Base-by-base conservation (phyloP, 2,888 invertebrate species). In the Thyatira batis region DNA sequence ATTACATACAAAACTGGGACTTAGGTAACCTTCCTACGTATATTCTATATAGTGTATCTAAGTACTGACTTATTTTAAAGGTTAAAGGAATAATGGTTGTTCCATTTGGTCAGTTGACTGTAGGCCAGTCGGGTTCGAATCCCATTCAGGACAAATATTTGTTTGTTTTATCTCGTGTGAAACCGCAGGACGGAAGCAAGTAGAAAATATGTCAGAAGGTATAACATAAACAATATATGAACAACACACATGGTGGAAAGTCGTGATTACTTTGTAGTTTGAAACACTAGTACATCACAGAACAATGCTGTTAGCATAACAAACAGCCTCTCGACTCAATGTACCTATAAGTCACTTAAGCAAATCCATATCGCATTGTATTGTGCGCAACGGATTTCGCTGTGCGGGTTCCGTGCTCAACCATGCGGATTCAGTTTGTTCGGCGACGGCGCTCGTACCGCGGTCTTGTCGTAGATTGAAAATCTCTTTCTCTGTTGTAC, bases 161-260 rank as follows among this genome's bases (percentile, higher is more conserved):
- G n/a, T n/a, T n/a, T n/a, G n/a, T n/a, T n/a, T n/a, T n/a, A n/a
- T n/a, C n/a, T n/a, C n/a, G n/a, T n/a, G n/a, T n/a, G n/a, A n/a
- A n/a, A n/a, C n/a, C n/a, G n/a, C n/a, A n/a, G n/a, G n/a, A n/a
- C n/a, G n/a, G n/a, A n/a, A n/a, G n/a, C n/a, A n/a, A n/a, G n/a
- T n/a, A 17, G 13, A 39, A 39, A 17, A 39, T 39, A 39, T 39
- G 39, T 39, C 8, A 39, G 39, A n/a, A n/a, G n/a, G n/a, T 39
- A 39, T 17, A 39, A 39, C 39, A 39, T 39, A 17, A 39, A 39
- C 39, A 39, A 39, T 17, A 8, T 39, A 39, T 39, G 2, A 17
- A 6, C 23, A 3, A 39, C n/a, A 39, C 39, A 39, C 17, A 58
- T 62, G 58, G 62, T 69, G 61, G 55, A 70, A 67, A 72, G 57